phyloP scores from a whole-genome alignment of 2,888 invertebrate species.

The Agrotis segetum region DNA sequence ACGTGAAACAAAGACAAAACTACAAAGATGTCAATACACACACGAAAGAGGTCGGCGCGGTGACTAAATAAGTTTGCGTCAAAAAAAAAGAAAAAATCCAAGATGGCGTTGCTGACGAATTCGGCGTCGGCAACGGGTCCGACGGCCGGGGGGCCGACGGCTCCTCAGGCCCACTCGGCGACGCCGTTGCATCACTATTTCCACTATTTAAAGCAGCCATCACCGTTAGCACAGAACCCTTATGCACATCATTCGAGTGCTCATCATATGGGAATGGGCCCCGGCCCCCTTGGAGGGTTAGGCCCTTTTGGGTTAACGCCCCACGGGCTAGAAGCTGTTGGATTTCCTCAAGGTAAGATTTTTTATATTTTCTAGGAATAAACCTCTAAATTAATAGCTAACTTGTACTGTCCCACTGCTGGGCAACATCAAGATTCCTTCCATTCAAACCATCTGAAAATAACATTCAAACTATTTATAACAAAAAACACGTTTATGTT shows the following conservation, averaged over 20 bases:
- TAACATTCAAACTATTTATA: neutral
- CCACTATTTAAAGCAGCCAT: constrained; percentile 91
- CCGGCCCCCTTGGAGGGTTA: constrained; percentile 86
- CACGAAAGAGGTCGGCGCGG: constrained; percentile 81
- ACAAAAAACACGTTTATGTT: neutral
- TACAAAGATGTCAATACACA: constrained; percentile 76
- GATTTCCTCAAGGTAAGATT: constrained; percentile 88
- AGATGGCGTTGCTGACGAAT: constrained; percentile 88
- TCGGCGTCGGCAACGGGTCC: constrained; percentile 83
- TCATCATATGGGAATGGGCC: constrained; percentile 91
- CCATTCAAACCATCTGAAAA: too few relatives aligned
- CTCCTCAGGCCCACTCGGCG: constrained; percentile 87
- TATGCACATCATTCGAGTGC: constrained; percentile 87
- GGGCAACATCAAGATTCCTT: too few relatives aligned
- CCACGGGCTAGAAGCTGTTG: constrained; percentile 88
- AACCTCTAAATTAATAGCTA: too few relatives aligned
- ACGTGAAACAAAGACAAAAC: constrained; percentile 61
- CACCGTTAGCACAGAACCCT: constrained; percentile 87
- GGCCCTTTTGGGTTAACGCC: constrained; percentile 88
- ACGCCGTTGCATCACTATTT: constrained; percentile 91
- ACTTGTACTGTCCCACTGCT: too few relatives aligned
- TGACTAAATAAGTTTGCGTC: constrained; percentile 77
- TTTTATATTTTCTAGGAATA: neutral
- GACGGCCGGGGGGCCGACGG: constrained; percentile 80
- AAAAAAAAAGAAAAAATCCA: constrained; percentile 54